These are phyloP conservation scores for Anneissia japonica DNA, from an alignment of 35 echinoderm and acorn worm genomes.

Conservation along the genomic window DNA sequence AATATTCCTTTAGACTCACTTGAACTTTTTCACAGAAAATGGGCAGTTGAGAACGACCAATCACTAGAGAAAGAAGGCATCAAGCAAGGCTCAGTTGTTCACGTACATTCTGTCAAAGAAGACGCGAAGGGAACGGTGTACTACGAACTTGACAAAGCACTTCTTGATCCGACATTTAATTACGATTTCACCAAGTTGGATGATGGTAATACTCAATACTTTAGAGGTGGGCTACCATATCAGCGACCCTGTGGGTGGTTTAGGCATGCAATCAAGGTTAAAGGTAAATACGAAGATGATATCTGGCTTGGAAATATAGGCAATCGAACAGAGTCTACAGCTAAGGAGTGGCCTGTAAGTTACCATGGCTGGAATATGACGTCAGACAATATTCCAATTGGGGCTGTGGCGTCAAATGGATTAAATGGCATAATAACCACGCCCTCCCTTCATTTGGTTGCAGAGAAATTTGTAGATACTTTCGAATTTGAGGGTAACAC, in stretches of 20 bases:
- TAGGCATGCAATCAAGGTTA: slow-evolving; percentile 3
- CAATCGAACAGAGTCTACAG: not conserved
- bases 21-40: not conserved
- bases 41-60: not conserved
- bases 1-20: not conserved
- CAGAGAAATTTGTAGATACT: not conserved
- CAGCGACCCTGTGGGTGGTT: slow-evolving; percentile 17
- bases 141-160: not conserved
- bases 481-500: not conserved
- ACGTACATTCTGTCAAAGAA: not conserved
- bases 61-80: not conserved
- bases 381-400: not conserved
- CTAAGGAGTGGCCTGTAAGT: slow-evolving; percentile 11
- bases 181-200: slow-evolving; percentile 1
- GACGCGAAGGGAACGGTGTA: not conserved
- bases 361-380: slow-evolving; percentile 12
- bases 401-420: not conserved
- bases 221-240: not conserved
- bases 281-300: slow-evolving; percentile 3
- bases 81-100: not conserved
- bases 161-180: slow-evolving; percentile 2
- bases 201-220: not conserved
- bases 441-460: not conserved
- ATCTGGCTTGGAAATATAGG: slow-evolving; percentile 3
- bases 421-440: not conserved